phyloP scores from a whole-genome alignment of 2,888 invertebrate species.

The Dynastes grantii region DNA sequence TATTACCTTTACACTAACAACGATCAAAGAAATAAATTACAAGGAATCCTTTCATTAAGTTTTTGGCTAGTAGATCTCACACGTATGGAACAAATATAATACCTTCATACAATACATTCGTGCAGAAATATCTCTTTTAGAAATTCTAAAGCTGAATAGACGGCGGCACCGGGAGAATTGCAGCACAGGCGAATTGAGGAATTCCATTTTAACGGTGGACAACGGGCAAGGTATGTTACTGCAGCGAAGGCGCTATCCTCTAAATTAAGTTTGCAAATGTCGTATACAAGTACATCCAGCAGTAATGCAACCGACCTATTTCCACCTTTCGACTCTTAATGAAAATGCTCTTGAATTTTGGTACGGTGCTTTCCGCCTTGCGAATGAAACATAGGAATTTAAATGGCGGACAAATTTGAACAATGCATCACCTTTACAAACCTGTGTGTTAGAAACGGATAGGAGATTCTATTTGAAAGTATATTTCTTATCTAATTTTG shows the following conservation, averaged over 20 bases:
- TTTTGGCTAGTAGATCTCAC: too few relatives aligned
- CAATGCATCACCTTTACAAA: too few relatives aligned
- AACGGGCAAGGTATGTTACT: slow-evolving; percentile 62
- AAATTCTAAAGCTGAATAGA: slow-evolving; percentile 28
- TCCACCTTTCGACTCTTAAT: slow-evolving; percentile 29
- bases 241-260: slow-evolving; percentile 58
- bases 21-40: too few relatives aligned
- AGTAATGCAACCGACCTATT: slow-evolving; percentile 63
- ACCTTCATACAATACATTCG: not conserved
- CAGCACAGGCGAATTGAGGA: slow-evolving; percentile 55
- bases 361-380: not conserved
- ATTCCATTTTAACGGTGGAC: slow-evolving; percentile 63
- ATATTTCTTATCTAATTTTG: too few relatives aligned
- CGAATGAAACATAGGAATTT: too few relatives aligned
- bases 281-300: slow-evolving; percentile 65
- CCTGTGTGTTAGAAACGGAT: too few relatives aligned
- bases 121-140: slow-evolving; percentile 9
- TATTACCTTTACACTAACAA: too few relatives aligned
- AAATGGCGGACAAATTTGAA: too few relatives aligned
- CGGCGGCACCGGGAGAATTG: not conserved
- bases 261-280: slow-evolving; percentile 70
- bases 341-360: slow-evolving; percentile 12
- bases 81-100: too few relatives aligned
- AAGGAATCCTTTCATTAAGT: too few relatives aligned
- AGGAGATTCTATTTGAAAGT: too few relatives aligned